Conservation (phyloP, 2,113 vertebrate species). For the Crotophaga sulcirostris region DNA sequence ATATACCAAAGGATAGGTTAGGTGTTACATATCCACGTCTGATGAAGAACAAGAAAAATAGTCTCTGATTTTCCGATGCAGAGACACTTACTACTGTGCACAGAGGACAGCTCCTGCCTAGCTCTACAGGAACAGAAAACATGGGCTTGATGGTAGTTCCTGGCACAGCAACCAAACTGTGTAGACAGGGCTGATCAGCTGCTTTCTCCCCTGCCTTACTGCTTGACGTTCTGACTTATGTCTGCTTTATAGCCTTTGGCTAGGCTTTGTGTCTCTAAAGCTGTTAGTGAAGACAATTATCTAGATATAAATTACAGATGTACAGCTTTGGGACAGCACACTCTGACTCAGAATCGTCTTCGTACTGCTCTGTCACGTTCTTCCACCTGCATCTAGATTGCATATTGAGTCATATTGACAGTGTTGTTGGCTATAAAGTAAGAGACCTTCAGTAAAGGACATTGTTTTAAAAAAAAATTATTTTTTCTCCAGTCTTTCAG, state of each 20-base stretch:
- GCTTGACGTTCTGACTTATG: neutral
- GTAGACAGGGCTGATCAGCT: neutral
- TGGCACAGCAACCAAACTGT: neutral
- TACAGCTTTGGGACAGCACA: slow-evolving; percentile 25
- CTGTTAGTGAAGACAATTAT: slow-evolving; percentile 50
- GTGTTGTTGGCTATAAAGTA: slow-evolving; percentile 16
- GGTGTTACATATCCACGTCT: neutral
- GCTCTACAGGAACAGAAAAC: neutral
- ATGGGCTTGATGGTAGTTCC: neutral
- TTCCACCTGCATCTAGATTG: slow-evolving; percentile 53
- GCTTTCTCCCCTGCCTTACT: neutral
- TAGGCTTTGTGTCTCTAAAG: slow-evolving; percentile 51
- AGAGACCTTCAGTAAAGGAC: slow-evolving; percentile 58
- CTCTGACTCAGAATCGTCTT: slow-evolving; percentile 53
- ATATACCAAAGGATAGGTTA: neutral
- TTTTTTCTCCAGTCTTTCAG: slow-evolving; percentile 12
- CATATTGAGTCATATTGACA: slow-evolving; percentile 63
- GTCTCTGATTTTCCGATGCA: neutral
- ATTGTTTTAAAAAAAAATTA: neutral
- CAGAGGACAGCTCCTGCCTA: neutral
- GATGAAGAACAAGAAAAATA: neutral
- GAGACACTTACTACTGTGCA: neutral
- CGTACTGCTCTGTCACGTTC: slow-evolving; percentile 38
- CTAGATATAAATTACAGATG: slow-evolving; percentile 43
- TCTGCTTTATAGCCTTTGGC: slow-evolving; percentile 46